phyloP scores from a whole-genome alignment of 2,797 vertebrate species.

The Eutrigla gurnardus region DNA sequence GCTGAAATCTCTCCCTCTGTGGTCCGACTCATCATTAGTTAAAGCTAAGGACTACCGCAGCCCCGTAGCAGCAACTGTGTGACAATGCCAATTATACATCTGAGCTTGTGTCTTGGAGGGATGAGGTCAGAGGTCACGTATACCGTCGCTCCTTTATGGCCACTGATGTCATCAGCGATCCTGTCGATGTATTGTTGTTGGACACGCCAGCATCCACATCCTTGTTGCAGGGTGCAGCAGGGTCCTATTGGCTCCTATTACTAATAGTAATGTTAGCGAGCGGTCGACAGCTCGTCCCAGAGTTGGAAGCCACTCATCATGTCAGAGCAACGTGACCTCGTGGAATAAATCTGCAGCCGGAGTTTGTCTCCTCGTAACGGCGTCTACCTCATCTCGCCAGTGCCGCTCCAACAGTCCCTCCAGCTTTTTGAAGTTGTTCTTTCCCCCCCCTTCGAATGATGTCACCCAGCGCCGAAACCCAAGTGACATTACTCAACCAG shows the following conservation, averaged over 20 bases:
- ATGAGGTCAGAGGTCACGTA: conserved; percentile 54
- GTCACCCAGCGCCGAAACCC: conserved; percentile 71
- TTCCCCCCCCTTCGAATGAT: conserved; percentile 68
- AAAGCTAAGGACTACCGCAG: conserved; percentile 32
- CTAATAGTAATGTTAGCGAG: conserved; percentile 73
- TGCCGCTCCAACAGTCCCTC: conserved; percentile 51
- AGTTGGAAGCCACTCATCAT: conserved; percentile 68
- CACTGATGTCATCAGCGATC: conserved; percentile 56
- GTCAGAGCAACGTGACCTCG: conserved; percentile 67
- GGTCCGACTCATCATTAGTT: conserved; percentile 62
- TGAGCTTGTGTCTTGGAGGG: conserved; percentile 29
- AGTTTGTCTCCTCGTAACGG: conserved; percentile 62
- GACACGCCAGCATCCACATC: conserved; percentile 36
- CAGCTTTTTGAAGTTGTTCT: conserved; percentile 67
- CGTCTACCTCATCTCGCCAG: conserved; percentile 70
- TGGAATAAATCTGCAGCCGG: conserved; percentile 61
- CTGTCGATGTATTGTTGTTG: conserved; percentile 24
- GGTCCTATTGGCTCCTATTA: conserved; percentile 70
- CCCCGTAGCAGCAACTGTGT: conserved; percentile 42
- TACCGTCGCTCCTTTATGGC: conserved; percentile 29
- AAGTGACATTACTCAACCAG: conserved; percentile 78
- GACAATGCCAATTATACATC: conserved; percentile 73
- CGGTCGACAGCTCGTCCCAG: conserved; percentile 59
- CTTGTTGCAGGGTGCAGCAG: conserved; percentile 53
- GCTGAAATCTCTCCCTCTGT: conserved; percentile 60